Base-by-base conservation (phyloP, 2,797 vertebrate species). In the Eurystomus glaucurus region DNA sequence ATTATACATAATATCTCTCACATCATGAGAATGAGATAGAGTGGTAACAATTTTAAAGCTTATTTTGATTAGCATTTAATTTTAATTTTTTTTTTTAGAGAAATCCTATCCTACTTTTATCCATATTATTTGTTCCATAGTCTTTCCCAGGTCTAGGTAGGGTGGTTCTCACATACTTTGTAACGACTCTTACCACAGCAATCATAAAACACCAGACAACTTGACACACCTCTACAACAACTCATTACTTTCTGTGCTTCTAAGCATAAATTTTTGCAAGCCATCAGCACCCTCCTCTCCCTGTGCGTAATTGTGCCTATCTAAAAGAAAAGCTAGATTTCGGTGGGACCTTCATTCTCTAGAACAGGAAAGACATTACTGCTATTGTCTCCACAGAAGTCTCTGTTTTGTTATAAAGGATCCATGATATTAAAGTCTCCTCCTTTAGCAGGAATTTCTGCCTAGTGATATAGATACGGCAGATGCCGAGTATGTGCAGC, bases 391-490 rank as follows among this genome's bases (percentile, higher is more conserved):
- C 28, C 41, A 22, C 8, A 74, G 41, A 66, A 48, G 6, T 28
- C 11, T 70, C 20, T 35, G 5, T 9, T 51, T 50, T 43, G 25
- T 58, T 88, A 11, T 76, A 39, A 89, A 37, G n/a, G 7, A 83
- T 41, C 37, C 45, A 10, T n/a, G 25, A 50, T 19, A 35, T 12
- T 17, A 37, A 45, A 52, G 48, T 43, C 3, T 7, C 9, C 25
- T 60, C 54, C 62, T 46, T 54, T 10, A 35, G 48, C 5, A 37
- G 31, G 41, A 86, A 79, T 64, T 85, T 80, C 55, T 79, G 20
- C 25, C 11, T 19, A 21, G 33, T 58, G 20, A 31, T 46, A 84
- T 0, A 39, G 18, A 23, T 6, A 29, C 1, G 20, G 41, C 45
- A 88, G 23, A 58, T 2, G 5, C 22, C 8, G 64, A 26, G 4